Evolutionary conservation across 2,113 vertebrate genomes (phyloP).

Genomic region (Hypomesus transpacificus): DNA sequence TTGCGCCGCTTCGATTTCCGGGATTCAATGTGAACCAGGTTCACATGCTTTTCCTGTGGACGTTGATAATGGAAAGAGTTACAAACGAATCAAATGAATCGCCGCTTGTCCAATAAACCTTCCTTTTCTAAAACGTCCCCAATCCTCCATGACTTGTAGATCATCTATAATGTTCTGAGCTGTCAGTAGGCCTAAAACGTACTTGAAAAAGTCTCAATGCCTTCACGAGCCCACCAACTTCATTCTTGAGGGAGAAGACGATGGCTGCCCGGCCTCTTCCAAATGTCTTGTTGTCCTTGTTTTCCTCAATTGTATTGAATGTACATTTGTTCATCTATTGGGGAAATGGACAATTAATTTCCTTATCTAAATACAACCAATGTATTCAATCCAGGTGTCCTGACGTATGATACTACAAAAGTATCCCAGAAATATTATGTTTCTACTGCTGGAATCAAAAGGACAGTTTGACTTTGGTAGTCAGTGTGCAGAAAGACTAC

Average conservation of each 20-base stretch:
- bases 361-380: no score
- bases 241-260: constrained; percentile 95
- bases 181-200: not conserved
- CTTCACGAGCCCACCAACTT: constrained; percentile 93
- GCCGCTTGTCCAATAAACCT: not conserved
- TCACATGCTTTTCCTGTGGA: constrained; percentile 90
- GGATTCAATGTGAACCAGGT: constrained; percentile 94
- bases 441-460: no score
- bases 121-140: not conserved
- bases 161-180: no score
- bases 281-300: constrained; percentile 71
- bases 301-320: constrained; percentile 75
- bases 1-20: constrained; percentile 89
- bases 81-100: no score
- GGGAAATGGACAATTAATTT: not conserved
- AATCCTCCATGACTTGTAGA: not conserved
- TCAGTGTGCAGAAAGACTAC: no score
- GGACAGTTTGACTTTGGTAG: no score
- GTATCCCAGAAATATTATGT: no score
- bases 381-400: no score
- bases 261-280: constrained; percentile 81
- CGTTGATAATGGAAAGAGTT: not conserved
- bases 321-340: constrained; percentile 63
- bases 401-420: no score
- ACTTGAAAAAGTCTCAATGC: constrained; percentile 96